A percentile compares a stretch with the other conserved stretches of the same genome.
These are phyloP conservation scores for Scolopax mira DNA, from an alignment of 2,113 vertebrate species.

Conservation along the genomic window DNA sequence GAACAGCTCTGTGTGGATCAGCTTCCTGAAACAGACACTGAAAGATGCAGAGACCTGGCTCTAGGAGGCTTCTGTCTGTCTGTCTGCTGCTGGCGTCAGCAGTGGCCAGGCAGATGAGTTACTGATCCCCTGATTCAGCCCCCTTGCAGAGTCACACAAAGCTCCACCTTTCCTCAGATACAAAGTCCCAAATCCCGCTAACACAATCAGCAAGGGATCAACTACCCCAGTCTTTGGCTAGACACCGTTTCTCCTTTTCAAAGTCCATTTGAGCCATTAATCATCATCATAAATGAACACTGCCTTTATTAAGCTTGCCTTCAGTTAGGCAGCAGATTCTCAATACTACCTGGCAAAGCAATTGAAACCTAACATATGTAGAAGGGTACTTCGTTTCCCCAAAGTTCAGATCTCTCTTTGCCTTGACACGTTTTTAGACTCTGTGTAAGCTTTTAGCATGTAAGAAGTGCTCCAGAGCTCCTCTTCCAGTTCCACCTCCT, in stretches of 20 bases:
- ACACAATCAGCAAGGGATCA: background rate
- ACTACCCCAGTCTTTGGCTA: background rate
- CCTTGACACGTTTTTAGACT: background rate
- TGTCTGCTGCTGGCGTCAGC: background rate
- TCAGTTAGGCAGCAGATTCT: background rate
- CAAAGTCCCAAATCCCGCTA: background rate
- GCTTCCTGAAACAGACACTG: background rate
- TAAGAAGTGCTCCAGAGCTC: background rate
- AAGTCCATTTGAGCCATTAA: background rate
- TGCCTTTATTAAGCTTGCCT: background rate
- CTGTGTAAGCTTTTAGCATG: background rate
- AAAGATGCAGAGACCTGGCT: background rate
- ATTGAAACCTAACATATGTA: background rate
- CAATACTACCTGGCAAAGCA: background rate
- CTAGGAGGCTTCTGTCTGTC: background rate
- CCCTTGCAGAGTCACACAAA: background rate
- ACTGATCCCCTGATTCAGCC: background rate
- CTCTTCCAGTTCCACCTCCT: background rate
- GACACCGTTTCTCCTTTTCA: background rate
- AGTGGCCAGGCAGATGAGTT: background rate
- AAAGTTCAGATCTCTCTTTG: background rate
- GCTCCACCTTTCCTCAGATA: background rate
- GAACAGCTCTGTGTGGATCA: background rate
- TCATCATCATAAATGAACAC: background rate
- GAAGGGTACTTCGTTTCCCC: background rate